A percentile compares a stretch with the other conserved stretches of the same genome.
Conservation (phyloP, 2,113 vertebrate genomes). For the Pituophis catenifer region DNA sequence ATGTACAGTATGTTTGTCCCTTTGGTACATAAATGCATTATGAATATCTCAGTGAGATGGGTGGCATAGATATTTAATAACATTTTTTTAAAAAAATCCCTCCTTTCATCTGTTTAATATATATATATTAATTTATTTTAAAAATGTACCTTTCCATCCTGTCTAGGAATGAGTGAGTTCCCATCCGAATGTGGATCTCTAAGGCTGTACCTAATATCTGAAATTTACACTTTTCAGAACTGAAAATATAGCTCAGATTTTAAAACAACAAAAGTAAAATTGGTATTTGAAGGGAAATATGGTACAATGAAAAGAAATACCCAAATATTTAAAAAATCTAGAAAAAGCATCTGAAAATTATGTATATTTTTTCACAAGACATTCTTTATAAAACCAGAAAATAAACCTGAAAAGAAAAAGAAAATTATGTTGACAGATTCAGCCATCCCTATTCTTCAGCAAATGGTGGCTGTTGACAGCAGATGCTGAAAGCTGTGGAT, state of each 20-base stretch:
- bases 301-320: neutral
- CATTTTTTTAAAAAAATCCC: neutral
- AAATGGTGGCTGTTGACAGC: neutral
- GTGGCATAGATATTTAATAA: neutral
- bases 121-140: neutral
- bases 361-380: neutral
- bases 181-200: neutral
- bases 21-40: neutral
- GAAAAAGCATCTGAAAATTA: neutral
- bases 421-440: neutral
- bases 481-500: neutral
- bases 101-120: neutral
- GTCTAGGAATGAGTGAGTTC: neutral
- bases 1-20: neutral
- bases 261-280: neutral
- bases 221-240: neutral
- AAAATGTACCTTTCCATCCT: neutral
- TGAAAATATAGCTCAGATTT: neutral
- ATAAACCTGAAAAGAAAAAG: neutral
- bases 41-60: neutral
- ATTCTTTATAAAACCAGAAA: neutral
- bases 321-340: neutral
- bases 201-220: neutral
- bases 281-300: neutral
- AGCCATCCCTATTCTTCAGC: neutral